Base-by-base conservation (phyloP, 2,888 invertebrate species). In the Phortica okadai region DNA sequence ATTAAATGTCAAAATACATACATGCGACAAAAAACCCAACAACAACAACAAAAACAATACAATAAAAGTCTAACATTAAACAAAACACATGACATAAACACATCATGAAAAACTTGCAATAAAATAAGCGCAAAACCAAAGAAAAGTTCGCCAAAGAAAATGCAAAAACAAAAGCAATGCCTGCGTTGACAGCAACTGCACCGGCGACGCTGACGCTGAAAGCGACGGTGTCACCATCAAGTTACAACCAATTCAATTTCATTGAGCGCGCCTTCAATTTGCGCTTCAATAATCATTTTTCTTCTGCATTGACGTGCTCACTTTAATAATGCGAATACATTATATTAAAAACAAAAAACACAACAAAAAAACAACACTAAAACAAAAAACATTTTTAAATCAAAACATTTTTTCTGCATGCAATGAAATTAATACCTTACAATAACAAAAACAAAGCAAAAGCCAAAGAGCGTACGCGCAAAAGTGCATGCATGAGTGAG, bases 311-410 rank as follows among this genome's bases (percentile, higher is more conserved):
- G 33, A 33, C 33, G 33, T 33, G 33, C 33, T 33, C 10, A 62
- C 16, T 62, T 62, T 25, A 25, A 62, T 25, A 8, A 16, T 10
- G 25, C 21, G 59, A 69, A 84, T 86, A 83, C 86, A 81, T 84
- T 86, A 84, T 84, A 85, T 86, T 86, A 84, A 84, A 86, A 85
- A 85, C 21, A 21, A 21, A 21, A 84, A 85, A 86, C 84, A 83
- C 84, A 77, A 77, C 64, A 16, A n/a, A 62, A 45, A 75, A 77
- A 83, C 76, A 82, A 73, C 14, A 62, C 21, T 54, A 25, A 64
- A 74, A 66, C 67, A 42, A 50, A 74, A 25, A 44, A 21, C 58
- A 70, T 59, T 58, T 33, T 42, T 73, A 67, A 67, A 67, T 67
- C 5, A 42, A 67, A 42, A 67, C 44, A 67, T 16, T 67, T 67